A percentile compares a stretch with the other conserved stretches of the same genome.
These are phyloP conservation scores for Clarias platycephalus DNA, from an alignment of 2,797 vertebrate genomes.

Conservation along the genomic window DNA sequence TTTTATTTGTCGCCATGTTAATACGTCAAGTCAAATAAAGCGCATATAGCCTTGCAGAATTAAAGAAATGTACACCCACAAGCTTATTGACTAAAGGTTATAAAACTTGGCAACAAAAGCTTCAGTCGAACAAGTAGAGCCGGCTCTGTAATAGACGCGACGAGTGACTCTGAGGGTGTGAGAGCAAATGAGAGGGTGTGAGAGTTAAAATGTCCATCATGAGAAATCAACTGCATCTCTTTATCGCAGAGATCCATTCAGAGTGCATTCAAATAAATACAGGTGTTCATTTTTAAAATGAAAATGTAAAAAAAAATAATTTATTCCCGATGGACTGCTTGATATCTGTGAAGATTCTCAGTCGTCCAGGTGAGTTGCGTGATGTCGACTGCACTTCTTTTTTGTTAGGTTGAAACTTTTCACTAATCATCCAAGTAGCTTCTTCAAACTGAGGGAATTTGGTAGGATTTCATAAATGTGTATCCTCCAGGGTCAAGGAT, in stretches of 20 bases:
- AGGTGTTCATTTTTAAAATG: background rate
- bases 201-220: background rate
- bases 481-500: no score
- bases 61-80: background rate
- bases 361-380: no score
- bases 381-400: no score
- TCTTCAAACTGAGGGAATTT: no score
- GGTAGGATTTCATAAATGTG: no score
- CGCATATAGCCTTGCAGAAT: background rate
- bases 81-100: background rate
- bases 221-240: background rate
- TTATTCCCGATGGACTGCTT: background rate
- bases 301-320: background rate
- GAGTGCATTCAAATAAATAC: no score
- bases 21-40: background rate
- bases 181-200: no score
- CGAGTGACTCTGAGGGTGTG: background rate
- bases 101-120: background rate
- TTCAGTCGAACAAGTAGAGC: constrained; percentile 5
- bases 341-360: no score
- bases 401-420: no score
- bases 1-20: background rate
- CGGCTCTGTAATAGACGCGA: background rate
- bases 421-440: no score
- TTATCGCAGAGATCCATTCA: background rate